A percentile compares a stretch with the other conserved stretches of the same genome.
Conservation (phyloP, 2,888 invertebrate genomes). For the Sipha maydis region DNA sequence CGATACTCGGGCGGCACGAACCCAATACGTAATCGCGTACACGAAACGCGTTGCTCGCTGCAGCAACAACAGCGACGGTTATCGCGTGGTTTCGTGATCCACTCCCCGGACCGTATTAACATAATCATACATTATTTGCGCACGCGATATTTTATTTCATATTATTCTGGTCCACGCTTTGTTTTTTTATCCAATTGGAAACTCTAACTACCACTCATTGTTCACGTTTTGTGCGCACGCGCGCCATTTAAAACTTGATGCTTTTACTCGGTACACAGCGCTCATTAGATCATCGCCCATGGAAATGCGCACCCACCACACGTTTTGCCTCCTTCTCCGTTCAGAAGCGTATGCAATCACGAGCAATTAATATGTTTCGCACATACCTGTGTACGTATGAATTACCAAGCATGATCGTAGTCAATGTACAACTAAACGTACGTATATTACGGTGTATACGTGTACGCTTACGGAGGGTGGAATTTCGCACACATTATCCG, state of each 20-base stretch:
- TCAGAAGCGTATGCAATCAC: slow-evolving; percentile 7
- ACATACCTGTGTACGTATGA: neutral
- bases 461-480: too few relatives aligned
- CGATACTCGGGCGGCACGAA: neutral
- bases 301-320: too few relatives aligned
- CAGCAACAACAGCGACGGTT: neutral
- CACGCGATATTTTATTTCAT: slow-evolving; percentile 1
- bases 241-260: neutral
- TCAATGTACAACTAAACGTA: too few relatives aligned
- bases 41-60: neutral
- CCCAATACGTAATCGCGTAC: neutral
- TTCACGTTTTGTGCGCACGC: neutral
- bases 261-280: neutral
- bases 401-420: too few relatives aligned
- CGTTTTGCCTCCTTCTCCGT: neutral
- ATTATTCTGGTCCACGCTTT: neutral
- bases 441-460: too few relatives aligned
- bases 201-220: neutral
- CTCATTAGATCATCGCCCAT: too few relatives aligned
- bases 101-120: slow-evolving; percentile 60
- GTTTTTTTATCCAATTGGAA: slow-evolving; percentile 16
- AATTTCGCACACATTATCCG: too few relatives aligned
- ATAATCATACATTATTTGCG: slow-evolving; percentile 63
- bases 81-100: slow-evolving; percentile 20
- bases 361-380: neutral